Evolutionary conservation across 2,797 vertebrate species (phyloP).

Genomic region (Mus minutoides): DNA sequence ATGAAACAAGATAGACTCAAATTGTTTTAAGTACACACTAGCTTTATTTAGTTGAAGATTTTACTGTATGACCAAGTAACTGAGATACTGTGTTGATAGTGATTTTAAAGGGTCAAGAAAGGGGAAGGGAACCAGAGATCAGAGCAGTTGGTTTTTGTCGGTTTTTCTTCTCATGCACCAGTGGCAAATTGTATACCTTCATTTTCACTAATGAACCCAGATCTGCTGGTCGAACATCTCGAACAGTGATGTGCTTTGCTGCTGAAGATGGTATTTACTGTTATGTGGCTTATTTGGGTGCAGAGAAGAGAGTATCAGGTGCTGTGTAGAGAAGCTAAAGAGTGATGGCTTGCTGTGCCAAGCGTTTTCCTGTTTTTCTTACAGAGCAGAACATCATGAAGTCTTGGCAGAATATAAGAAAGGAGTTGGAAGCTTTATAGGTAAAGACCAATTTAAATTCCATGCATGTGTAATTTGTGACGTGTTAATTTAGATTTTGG

Average conservation of each 20-base stretch:
- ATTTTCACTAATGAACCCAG: background rate
- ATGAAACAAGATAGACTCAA: background rate
- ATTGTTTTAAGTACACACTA: background rate
- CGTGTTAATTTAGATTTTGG: conserved; percentile 41
- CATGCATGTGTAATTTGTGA: background rate
- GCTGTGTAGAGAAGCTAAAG: background rate
- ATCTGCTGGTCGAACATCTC: background rate
- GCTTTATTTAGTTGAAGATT: background rate
- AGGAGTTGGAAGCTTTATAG: conserved; percentile 95
- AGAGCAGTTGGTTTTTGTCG: background rate
- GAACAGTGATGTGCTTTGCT: background rate
- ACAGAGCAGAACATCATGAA: conserved; percentile 95
- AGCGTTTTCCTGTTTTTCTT: conserved; percentile 71
- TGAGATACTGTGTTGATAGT: conserved; percentile 27
- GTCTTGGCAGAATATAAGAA: conserved; percentile 95
- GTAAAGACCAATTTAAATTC: conserved; percentile 84
- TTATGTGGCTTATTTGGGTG: background rate
- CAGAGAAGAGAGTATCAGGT: background rate
- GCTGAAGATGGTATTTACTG: background rate
- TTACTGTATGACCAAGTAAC: conserved; percentile 4
- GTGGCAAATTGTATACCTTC: conserved; percentile 34
- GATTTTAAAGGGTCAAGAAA: conserved; percentile 19
- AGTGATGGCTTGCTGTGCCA: conserved; percentile 21
- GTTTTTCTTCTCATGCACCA: background rate
- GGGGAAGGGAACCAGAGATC: conserved; percentile 35